phyloP scores from a whole-genome alignment of 2,113 vertebrate species.

The Carassius gibelio region DNA sequence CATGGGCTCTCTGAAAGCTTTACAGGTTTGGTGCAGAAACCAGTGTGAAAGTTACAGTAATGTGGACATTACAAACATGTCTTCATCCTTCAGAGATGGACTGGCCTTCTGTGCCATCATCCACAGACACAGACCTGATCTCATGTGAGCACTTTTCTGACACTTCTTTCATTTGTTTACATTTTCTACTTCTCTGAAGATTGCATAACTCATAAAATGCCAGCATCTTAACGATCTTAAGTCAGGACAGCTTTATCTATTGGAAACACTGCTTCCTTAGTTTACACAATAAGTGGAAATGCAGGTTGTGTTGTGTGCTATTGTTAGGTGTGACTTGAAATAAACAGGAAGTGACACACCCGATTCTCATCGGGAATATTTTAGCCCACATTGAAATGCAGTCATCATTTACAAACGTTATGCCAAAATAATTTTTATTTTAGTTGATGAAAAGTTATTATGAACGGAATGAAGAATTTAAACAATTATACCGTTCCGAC shows the following conservation, averaged over 20 bases:
- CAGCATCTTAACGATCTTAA: neutral
- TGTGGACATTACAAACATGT: slow-evolving; percentile 90
- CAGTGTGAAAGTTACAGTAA: slow-evolving; percentile 86
- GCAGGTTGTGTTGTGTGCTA: slow-evolving; percentile 18
- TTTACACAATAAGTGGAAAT: neutral
- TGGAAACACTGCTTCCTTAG: neutral
- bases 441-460: no score
- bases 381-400: neutral
- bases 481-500: neutral
- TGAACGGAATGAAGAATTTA: neutral
- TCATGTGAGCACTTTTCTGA: slow-evolving; percentile 85
- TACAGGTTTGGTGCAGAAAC: slow-evolving; percentile 91
- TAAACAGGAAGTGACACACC: neutral
- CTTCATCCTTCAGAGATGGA: slow-evolving; percentile 91
- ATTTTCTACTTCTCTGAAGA: neutral
- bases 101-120: slow-evolving; percentile 96
- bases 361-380: neutral
- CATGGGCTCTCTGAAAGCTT: slow-evolving; percentile 86
- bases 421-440: neutral
- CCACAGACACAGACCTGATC: slow-evolving; percentile 89
- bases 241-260: neutral
- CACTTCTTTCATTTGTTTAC: neutral
- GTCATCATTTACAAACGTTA: neutral
- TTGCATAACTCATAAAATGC: neutral
- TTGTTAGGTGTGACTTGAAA: slow-evolving; percentile 34